phyloP scores from a whole-genome alignment of 2,113 vertebrate species.

The Forbesichthys agassizii region DNA sequence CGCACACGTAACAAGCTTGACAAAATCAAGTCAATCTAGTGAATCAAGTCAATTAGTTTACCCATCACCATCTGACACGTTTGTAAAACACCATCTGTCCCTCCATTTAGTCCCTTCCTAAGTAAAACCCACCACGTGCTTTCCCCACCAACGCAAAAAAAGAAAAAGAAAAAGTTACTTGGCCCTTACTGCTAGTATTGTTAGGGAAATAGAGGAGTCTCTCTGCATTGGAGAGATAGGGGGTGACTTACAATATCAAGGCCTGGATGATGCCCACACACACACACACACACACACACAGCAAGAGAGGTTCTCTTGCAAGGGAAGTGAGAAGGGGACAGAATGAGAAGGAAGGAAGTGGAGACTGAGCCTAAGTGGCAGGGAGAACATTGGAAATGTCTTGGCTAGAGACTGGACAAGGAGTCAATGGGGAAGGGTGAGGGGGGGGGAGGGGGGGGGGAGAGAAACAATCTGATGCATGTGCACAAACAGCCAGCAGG shows the following conservation, averaged over 20 bases:
- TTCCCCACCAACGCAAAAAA: too few species aligned
- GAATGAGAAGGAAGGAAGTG: background rate
- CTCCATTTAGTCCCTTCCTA: too few species aligned
- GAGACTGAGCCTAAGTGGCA: background rate
- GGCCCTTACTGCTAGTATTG: slow-evolving; percentile 28
- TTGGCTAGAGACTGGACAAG: too few species aligned
- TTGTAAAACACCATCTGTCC: too few species aligned
- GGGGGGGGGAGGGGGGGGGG: slow-evolving; percentile 15
- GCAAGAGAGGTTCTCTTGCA: too few species aligned
- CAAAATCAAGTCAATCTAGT: too few species aligned
- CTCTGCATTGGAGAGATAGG: slow-evolving; percentile 59
- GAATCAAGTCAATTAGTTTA: too few species aligned
- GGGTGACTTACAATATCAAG: slow-evolving; percentile 50
- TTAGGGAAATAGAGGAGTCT: slow-evolving; percentile 32
- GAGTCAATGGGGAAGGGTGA: too few species aligned
- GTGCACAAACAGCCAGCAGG: slow-evolving; percentile 25
- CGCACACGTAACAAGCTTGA: too few species aligned
- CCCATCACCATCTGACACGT: too few species aligned
- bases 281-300: background rate
- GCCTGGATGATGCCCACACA: slow-evolving; percentile 40
- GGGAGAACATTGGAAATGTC: background rate
- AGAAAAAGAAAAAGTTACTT: slow-evolving; percentile 11
- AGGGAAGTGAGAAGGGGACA: too few species aligned
- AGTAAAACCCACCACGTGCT: too few species aligned
- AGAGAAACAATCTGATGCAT: slow-evolving; percentile 28